These are phyloP conservation scores for Cynopterus brachyotis DNA, from an alignment of 2,113 vertebrate species.

Conservation along the genomic window DNA sequence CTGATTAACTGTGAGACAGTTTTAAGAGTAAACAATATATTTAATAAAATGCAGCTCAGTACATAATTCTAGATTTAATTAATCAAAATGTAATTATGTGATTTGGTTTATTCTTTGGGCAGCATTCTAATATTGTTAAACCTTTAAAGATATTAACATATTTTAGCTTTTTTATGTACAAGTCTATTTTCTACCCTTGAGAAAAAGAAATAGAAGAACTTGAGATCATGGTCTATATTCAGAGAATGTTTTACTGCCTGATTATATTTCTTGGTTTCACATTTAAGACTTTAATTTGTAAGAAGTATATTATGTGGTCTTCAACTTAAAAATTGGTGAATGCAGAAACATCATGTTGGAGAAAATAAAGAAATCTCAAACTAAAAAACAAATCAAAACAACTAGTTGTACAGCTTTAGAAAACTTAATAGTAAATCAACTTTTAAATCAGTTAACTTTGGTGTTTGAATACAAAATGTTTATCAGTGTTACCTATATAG, in stretches of 20 bases:
- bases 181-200: slow-evolving; percentile 73
- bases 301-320: slow-evolving; percentile 61
- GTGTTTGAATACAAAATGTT: slow-evolving; percentile 80
- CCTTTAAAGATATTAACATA: slow-evolving; percentile 74
- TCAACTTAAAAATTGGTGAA: slow-evolving; percentile 68
- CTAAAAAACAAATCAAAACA: slow-evolving; percentile 65
- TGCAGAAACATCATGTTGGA: slow-evolving; percentile 31
- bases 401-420: slow-evolving; percentile 70
- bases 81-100: slow-evolving; percentile 74
- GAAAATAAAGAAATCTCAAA: slow-evolving; percentile 42
- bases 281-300: slow-evolving; percentile 72
- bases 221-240: slow-evolving; percentile 72
- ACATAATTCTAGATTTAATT: slow-evolving; percentile 4
- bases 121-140: slow-evolving; percentile 78
- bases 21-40: slow-evolving; percentile 41
- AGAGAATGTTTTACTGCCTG: slow-evolving; percentile 79
- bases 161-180: slow-evolving; percentile 68
- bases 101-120: slow-evolving; percentile 82
- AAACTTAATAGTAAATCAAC: slow-evolving; percentile 75
- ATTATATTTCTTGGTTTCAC: slow-evolving; percentile 77
- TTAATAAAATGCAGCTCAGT: slow-evolving; percentile 51
- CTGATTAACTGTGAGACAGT: slow-evolving; percentile 59
- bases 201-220: slow-evolving; percentile 72
- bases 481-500: slow-evolving; percentile 75
- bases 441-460: slow-evolving; percentile 83